Evolutionary conservation across 2,797 vertebrate genomes (phyloP), one percentile per base, ranked within the genome.

Genomic region (Serranus cabrilla): DNA sequence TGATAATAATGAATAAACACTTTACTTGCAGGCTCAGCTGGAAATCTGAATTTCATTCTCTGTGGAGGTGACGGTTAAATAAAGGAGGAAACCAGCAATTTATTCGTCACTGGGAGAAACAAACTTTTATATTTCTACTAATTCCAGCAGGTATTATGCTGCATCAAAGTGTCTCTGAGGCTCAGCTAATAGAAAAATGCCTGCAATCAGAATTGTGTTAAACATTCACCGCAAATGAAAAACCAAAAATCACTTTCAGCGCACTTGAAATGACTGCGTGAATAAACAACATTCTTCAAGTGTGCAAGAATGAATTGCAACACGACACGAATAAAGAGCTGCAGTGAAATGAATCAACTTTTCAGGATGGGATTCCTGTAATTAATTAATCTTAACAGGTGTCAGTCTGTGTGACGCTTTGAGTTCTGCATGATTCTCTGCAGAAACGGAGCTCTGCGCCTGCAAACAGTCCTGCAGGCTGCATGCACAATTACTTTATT

Each of bases 401-500:
- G 37, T 17, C 11, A 20, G 50, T 45, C 51, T 11, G 52, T 1
- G 3, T 40, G 45, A 63, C 18, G 12, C 18, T 25, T 18, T 37
- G 46, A 10, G 62, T 25, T 76, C 9, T 51, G 60, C 66, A 7
- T 14, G 27, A 42, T 42, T 25, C 40, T 50, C 74, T 45, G 70
- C n/a, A n/a, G n/a, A n/a, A n/a, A n/a, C n/a, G n/a, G n/a, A n/a
- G n/a, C n/a, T n/a, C n/a, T n/a, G n/a, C n/a, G n/a, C n/a, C n/a
- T n/a, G n/a, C n/a, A n/a, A n/a, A n/a, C n/a, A n/a, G 18, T 57
- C 63, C 52, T 20, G 20, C 17, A 21, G 47, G 47, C 31, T 2
- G 1, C 2, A 21, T 11, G 45, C 21, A 43, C 78, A 50, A 65
- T 66, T 52, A 76, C 34, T 62, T 74, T 34, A 61, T 13, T 63